Conservation (phyloP, 1,140 invertebrate species). For the Myzus persicae region DNA sequence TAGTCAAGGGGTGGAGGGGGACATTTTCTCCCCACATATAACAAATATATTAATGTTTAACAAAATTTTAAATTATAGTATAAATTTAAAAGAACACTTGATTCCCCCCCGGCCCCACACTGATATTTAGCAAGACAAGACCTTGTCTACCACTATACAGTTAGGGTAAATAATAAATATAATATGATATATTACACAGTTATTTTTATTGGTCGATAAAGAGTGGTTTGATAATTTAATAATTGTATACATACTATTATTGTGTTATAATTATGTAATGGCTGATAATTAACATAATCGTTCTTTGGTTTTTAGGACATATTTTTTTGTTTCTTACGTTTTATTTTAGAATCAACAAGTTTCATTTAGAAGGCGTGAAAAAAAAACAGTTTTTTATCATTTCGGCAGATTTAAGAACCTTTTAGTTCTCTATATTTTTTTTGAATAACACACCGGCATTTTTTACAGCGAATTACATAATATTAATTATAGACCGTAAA, state of each 20-base stretch:
- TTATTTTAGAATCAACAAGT: constrained; percentile 3
- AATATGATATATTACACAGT: not conserved
- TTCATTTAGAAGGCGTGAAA: not conserved
- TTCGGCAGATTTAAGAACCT: not conserved
- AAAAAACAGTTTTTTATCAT: not conserved
- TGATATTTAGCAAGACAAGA: too few relatives aligned
- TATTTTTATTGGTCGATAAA: not conserved
- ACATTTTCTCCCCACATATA: too few relatives aligned
- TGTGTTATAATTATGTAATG: not conserved
- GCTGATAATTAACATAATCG: not conserved
- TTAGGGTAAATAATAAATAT: not conserved
- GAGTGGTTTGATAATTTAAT: not conserved
- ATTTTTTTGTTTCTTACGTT: not conserved
- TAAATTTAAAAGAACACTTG: too few relatives aligned
- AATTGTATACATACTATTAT: not conserved
- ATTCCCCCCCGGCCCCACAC: too few relatives aligned
- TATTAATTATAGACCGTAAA: not conserved
- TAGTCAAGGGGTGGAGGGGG: too few relatives aligned
- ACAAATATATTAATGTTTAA: too few relatives aligned
- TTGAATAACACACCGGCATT: not conserved
- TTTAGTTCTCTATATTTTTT: not conserved
- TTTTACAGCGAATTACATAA: not conserved
- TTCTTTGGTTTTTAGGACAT: too few relatives aligned
- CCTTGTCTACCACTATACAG: not conserved
- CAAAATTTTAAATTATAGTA: too few relatives aligned